Evolutionary conservation across 2,113 vertebrate genomes (phyloP).

Genomic region (Heterocephalus glaber): DNA sequence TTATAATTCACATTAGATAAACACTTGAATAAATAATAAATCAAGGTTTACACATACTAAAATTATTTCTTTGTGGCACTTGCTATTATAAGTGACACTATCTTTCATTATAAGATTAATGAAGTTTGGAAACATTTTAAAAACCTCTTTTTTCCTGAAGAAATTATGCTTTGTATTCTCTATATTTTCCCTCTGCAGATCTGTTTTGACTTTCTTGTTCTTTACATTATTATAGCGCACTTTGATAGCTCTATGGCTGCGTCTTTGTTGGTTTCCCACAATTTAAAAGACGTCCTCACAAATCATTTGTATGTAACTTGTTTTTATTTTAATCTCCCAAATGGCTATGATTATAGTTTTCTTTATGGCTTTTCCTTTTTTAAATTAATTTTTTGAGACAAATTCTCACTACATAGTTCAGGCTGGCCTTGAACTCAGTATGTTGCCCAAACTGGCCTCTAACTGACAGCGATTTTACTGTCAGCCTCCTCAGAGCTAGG

Average conservation of each 20-base stretch:
- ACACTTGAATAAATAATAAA: background rate
- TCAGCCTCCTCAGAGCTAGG: background rate
- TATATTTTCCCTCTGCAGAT: background rate
- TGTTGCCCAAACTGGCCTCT: background rate
- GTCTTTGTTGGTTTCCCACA: background rate
- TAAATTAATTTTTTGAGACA: background rate
- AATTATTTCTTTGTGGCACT: background rate
- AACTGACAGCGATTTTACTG: background rate
- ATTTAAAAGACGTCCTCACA: background rate
- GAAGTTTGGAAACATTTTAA: background rate
- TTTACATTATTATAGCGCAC: background rate
- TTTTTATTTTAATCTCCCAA: background rate
- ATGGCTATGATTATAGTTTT: background rate
- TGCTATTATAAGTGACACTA: background rate
- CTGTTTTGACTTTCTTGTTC: background rate
- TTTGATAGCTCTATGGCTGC: background rate
- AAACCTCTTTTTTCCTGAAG: background rate
- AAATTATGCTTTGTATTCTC: background rate
- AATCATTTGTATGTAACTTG: background rate
- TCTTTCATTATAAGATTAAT: background rate
- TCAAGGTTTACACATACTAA: background rate
- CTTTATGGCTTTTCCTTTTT: background rate
- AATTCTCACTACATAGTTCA: background rate
- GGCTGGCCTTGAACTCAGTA: background rate
- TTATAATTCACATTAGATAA: background rate